Percentiles rank a stretch among this genome's conserved stretches.
Evolutionary conservation across 2,113 vertebrate species (phyloP).

Genomic region (Proteles cristata): DNA sequence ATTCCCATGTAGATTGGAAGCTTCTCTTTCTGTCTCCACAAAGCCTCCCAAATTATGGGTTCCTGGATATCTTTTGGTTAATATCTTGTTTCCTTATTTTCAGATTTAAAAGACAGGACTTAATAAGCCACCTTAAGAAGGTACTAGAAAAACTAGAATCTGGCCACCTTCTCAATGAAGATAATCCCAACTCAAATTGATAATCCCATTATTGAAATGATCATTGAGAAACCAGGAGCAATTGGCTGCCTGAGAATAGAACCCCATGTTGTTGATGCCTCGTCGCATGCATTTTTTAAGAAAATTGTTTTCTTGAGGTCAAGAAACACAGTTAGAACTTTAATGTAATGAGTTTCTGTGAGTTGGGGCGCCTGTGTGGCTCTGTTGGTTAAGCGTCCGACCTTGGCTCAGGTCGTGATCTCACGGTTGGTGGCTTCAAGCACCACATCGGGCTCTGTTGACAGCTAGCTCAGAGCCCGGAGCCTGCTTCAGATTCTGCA

Average conservation of each 20-base stretch:
- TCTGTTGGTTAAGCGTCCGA: no score
- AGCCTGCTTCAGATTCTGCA: no score
- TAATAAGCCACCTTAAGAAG: slow-evolving; percentile 95
- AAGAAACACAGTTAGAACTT: no score
- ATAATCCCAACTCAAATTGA: slow-evolving; percentile 76
- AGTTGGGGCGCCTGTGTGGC: slow-evolving; percentile 46
- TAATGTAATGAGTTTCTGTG: slow-evolving; percentile 72
- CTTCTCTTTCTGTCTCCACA: neutral
- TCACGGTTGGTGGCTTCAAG: no score
- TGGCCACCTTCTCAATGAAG: slow-evolving; percentile 80
- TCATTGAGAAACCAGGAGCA: slow-evolving; percentile 75
- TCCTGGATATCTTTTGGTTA: neutral
- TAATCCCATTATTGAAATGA: slow-evolving; percentile 88
- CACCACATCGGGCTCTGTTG: no score
- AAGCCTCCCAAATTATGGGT: neutral
- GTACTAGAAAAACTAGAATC: slow-evolving; percentile 89
- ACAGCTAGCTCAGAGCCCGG: no score
- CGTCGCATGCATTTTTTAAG: slow-evolving; percentile 76
- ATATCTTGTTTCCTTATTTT: neutral
- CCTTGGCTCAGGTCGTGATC: no score
- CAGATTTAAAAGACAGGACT: slow-evolving; percentile 96
- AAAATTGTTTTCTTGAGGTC: no score
- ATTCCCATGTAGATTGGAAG: neutral
- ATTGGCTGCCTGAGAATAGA: slow-evolving; percentile 81
- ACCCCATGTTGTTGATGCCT: slow-evolving; percentile 75